Evolutionary conservation across 2,888 invertebrate species (phyloP), one percentile per base, ranked within the genome.

Genomic region (Agrenia bidenticulata): DNA sequence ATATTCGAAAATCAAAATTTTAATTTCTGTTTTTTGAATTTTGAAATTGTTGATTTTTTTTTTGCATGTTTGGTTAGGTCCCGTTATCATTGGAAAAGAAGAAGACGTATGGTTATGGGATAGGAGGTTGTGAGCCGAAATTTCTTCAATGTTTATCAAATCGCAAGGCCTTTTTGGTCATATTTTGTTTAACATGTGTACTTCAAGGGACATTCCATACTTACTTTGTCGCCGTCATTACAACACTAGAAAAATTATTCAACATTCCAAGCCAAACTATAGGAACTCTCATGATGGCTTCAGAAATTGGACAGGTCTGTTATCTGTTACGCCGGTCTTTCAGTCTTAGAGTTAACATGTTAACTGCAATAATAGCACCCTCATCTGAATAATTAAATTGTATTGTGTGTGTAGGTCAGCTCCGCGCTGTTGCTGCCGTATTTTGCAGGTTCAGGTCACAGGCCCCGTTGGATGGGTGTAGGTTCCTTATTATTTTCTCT

Each of bases 281-380:
- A 0, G 94, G 94, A 0, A 87, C 92, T 64, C 85, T 94, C 77
- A 85, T 94, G 84, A 91, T 92, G 76, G 92, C 93, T 72, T 93
- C 92, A 21, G 94, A 94, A 81, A 90, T 94, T 78, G 94, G 94
- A 0, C 94, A 94, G 81, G 94, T n/a, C n/a, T n/a, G n/a, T n/a
- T n/a, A n/a, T n/a, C n/a, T n/a, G n/a, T n/a, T 32, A 11, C 32
- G 5, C 32, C 11, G 11, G 4, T 11, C 32, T 11, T 32, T 11
- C 32, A 4, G 11, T 32, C 5, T 32, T 32, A 32, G 11, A 7
- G 11, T 32, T 15, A 45, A 45, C 5, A 15, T 45, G 45, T 45
- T 45, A 45, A 45, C 7, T 39, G 39, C 7, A 39, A 39, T 39
- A 15, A 39, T 39, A 27, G n/a, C n/a, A n/a, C n/a, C n/a, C n/a